A percentile compares a stretch with the other conserved stretches of the same genome.
Conservation (phyloP, 2,113 vertebrate species). For the Odontophorus gujanensis region DNA sequence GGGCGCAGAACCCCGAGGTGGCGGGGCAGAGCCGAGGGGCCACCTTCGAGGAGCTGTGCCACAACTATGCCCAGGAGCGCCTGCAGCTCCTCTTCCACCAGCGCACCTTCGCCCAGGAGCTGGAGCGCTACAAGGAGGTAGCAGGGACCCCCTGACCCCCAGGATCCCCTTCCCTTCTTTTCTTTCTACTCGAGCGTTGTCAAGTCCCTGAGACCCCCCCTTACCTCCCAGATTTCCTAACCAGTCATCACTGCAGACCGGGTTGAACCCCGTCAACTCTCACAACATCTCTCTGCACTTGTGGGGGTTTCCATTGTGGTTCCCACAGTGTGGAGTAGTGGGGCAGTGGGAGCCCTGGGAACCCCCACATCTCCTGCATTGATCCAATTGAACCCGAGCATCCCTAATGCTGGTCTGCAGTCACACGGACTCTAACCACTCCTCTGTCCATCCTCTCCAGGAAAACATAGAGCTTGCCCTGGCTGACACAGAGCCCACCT, state of each 20-base stretch:
- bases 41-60: slow-evolving; percentile 96
- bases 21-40: slow-evolving; percentile 85
- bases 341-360: background rate
- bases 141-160: background rate
- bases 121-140: slow-evolving; percentile 98
- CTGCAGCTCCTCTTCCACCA: slow-evolving; percentile 95
- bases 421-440: slow-evolving; percentile 52
- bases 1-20: slow-evolving; percentile 92
- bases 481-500: slow-evolving; percentile 89
- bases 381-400: background rate
- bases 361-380: background rate
- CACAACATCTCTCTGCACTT: accelerated
- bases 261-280: background rate
- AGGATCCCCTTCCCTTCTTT: accelerated
- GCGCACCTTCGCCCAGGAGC: slow-evolving; percentile 89
- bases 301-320: background rate
- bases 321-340: accelerated
- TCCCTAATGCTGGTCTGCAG: background rate
- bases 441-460: slow-evolving; percentile 82
- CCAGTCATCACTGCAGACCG: background rate
- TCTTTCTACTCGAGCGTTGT: accelerated
- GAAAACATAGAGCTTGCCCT: slow-evolving; percentile 95
- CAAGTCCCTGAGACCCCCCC: background rate
- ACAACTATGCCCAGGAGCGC: slow-evolving; percentile 96
- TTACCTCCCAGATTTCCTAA: background rate